These are phyloP conservation scores for Romanogobio albipinnatus DNA, from an alignment of 2,113 vertebrate genomes.

Conservation along the genomic window DNA sequence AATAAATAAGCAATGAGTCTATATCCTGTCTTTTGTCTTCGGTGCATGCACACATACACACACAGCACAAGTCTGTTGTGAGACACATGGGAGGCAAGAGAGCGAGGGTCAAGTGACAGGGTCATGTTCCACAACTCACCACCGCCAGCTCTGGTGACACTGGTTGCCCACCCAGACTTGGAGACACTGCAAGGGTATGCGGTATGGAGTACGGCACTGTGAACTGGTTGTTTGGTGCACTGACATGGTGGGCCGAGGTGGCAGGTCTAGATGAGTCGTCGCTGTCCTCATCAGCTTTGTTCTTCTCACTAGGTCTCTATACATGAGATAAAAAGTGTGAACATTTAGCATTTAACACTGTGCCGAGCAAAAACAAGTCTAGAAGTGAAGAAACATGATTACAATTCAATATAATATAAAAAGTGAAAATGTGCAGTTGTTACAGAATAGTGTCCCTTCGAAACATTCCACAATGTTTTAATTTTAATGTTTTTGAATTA, in stretches of 20 bases:
- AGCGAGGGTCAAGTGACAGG: conserved; percentile 42
- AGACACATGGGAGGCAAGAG: background rate
- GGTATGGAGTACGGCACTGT: conserved; percentile 60
- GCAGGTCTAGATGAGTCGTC: conserved; percentile 56
- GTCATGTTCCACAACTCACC: conserved; percentile 73
- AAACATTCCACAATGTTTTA: no score
- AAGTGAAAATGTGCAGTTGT: background rate
- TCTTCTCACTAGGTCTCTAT: conserved; percentile 57
- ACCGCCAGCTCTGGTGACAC: conserved; percentile 73
- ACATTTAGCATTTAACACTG: background rate
- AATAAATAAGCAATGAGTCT: conserved; percentile 64
- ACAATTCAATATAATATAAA: no score
- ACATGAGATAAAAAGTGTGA: background rate
- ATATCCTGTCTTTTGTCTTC: conserved; percentile 48
- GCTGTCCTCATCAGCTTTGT: conserved; percentile 63
- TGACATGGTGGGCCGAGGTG: conserved; percentile 45
- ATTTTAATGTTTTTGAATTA: no score
- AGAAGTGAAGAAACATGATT: no score
- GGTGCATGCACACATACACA: background rate
- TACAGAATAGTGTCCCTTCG: background rate
- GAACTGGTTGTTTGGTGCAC: conserved; percentile 46
- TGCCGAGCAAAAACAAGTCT: background rate
- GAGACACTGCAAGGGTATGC: conserved; percentile 62
- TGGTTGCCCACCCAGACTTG: conserved; percentile 64
- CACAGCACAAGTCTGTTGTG: background rate